A percentile compares a stretch with the other conserved stretches of the same genome.
Conservation (phyloP, 2,797 vertebrate genomes). For the Amblyopsis hoosieri region DNA sequence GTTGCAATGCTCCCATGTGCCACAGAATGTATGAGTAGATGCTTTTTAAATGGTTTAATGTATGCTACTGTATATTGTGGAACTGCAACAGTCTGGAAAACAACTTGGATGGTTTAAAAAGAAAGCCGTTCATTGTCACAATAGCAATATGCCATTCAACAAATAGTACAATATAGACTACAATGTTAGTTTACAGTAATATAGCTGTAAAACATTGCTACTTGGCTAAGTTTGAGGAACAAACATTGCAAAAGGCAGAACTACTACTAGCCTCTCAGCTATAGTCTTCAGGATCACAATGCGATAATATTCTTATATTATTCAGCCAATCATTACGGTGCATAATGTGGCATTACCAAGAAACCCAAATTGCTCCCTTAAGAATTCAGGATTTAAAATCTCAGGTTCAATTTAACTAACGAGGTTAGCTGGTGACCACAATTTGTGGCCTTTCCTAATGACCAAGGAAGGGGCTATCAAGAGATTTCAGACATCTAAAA, state of each 20-base stretch:
- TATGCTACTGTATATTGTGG: background rate
- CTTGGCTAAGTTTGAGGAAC: too few species aligned
- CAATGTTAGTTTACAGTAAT: too few species aligned
- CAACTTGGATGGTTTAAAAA: background rate
- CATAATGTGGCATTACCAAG: conserved; percentile 29
- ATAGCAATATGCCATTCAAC: too few species aligned
- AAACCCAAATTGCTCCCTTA: conserved; percentile 31
- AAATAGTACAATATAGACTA: too few species aligned
- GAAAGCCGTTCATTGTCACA: too few species aligned
- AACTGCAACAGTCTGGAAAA: background rate
- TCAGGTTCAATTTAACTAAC: conserved; percentile 7
- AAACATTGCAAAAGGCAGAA: too few species aligned
- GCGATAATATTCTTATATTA: too few species aligned
- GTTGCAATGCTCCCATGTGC: conserved; percentile 8
- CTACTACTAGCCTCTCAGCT: too few species aligned
- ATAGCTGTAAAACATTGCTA: too few species aligned
- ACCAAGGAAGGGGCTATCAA: conserved; percentile 21
- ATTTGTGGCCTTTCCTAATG: conserved; percentile 18
- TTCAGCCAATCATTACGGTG: too few species aligned
- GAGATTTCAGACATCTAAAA: conserved; percentile 7
- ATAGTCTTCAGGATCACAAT: too few species aligned
- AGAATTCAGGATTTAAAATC: conserved; percentile 10
- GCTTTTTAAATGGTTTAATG: background rate
- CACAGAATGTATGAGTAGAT: background rate
- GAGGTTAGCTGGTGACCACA: background rate